Percentiles rank a stretch among this genome's conserved stretches.
These are phyloP conservation scores for Mayetiola destructor DNA, from an alignment of 2,888 invertebrate species.

Conservation along the genomic window DNA sequence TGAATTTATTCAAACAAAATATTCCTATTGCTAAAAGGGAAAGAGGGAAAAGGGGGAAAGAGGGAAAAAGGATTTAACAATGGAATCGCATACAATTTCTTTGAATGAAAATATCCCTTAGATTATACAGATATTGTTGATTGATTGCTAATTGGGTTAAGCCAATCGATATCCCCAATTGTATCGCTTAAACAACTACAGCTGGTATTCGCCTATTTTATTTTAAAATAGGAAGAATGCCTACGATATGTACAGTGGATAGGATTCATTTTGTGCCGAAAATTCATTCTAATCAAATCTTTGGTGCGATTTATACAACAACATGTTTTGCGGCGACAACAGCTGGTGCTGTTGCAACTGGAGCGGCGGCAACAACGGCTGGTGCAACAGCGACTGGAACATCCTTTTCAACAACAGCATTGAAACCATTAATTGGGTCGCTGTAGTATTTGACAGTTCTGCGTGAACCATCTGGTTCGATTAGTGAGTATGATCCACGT, in stretches of 20 bases:
- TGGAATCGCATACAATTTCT: too few relatives aligned
- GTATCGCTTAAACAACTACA: too few relatives aligned
- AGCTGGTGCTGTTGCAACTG: conserved; percentile 29
- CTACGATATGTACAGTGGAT: too few relatives aligned
- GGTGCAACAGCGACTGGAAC: conserved; percentile 31
- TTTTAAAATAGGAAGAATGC: conserved; percentile 11
- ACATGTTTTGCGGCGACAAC: conserved; percentile 22
- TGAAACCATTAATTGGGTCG: conserved; percentile 37
- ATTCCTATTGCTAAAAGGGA: too few relatives aligned
- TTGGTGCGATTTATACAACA: conserved; percentile 12
- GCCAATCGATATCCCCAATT: too few relatives aligned
- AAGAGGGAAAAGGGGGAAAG: too few relatives aligned
- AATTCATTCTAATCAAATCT: conserved; percentile 15
- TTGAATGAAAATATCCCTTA: too few relatives aligned
- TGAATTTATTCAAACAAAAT: too few relatives aligned
- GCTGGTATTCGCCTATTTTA: not conserved
- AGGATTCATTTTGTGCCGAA: too few relatives aligned
- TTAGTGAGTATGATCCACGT: conserved; percentile 37
- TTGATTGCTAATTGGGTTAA: too few relatives aligned
- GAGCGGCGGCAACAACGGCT: conserved; percentile 21
- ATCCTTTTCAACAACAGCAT: conserved; percentile 36
- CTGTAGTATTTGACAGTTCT: conserved; percentile 38
- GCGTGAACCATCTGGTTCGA: conserved; percentile 37
- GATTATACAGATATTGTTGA: too few relatives aligned
- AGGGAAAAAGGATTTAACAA: too few relatives aligned